Conservation (phyloP, 2,113 vertebrate genomes). For the Lutjanus erythropterus region DNA sequence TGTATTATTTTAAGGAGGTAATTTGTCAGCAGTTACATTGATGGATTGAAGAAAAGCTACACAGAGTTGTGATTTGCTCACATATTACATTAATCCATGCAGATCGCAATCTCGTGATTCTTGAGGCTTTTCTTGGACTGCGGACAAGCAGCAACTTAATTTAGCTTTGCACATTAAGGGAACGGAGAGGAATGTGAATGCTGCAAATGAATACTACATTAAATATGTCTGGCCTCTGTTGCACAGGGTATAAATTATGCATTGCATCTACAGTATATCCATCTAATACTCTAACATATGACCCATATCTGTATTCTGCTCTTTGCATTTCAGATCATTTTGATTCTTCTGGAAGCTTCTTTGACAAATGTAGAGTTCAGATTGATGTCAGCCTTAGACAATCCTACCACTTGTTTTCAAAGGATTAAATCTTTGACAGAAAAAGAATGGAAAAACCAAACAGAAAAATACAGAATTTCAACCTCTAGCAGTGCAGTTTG, state of each 20-base stretch:
- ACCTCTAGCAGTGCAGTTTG: conserved; percentile 7
- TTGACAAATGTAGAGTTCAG: conserved; percentile 15
- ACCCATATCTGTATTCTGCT: neutral
- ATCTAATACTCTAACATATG: conserved; percentile 3
- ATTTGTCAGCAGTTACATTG: conserved; percentile 25
- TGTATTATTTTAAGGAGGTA: conserved; percentile 19
- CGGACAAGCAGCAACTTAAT: conserved; percentile 19
- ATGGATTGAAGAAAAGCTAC: conserved; percentile 32
- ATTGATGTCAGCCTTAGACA: conserved; percentile 1
- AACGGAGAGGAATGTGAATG: conserved; percentile 1
- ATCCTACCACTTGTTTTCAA: conserved; percentile 28
- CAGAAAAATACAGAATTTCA: conserved; percentile 14
- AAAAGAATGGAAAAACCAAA: conserved; percentile 7
- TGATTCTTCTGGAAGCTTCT: neutral
- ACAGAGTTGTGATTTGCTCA: conserved; percentile 16
- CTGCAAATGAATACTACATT: neutral
- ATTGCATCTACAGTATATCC: neutral
- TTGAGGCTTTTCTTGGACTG: neutral
- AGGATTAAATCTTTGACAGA: conserved; percentile 24
- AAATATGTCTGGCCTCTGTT: conserved; percentile 7
- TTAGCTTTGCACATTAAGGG: neutral
- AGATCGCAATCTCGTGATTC: conserved; percentile 12
- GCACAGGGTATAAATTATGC: conserved; percentile 16
- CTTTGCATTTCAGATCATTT: neutral
- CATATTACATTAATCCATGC: conserved; percentile 8